phyloP scores from a whole-genome alignment of 2,113 vertebrate genomes.

The Gadus chalcogrammus region DNA sequence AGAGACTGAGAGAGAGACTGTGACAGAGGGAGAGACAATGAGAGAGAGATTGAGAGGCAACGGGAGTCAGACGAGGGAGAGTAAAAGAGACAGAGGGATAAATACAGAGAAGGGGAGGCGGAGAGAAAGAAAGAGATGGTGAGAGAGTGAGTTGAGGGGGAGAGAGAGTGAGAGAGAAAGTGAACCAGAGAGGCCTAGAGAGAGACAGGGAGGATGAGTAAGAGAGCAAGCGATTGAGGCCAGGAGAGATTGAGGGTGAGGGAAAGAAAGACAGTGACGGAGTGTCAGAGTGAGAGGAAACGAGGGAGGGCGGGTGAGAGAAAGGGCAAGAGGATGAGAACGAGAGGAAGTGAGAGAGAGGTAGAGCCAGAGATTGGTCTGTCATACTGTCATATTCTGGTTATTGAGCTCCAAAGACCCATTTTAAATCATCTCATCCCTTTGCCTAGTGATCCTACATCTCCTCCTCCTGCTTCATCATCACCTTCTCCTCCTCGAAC shows the following conservation, averaged over 20 bases:
- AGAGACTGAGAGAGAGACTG: background rate
- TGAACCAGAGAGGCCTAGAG: no score
- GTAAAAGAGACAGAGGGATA: no score
- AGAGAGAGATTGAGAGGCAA: conserved; percentile 16
- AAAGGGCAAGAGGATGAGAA: no score
- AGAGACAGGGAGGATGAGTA: no score
- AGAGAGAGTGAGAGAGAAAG: no score
- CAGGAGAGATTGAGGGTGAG: no score
- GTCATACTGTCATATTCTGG: conserved; percentile 42
- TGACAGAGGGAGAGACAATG: conserved; percentile 18
- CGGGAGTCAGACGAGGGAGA: no score
- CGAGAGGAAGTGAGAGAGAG: no score
- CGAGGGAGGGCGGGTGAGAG: no score
- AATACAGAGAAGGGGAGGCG: background rate
- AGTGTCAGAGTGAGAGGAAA: no score
- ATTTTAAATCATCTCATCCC: conserved; percentile 19
- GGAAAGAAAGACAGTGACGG: no score
- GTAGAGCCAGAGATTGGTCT: conserved; percentile 21
- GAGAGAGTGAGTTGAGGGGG: background rate
- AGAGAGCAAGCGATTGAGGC: background rate
- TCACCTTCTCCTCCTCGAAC: background rate
- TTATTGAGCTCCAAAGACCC: conserved; percentile 11
- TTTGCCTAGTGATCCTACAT: conserved; percentile 7
- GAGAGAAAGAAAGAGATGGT: conserved; percentile 35
- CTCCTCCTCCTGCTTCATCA: no score